A percentile compares a stretch with the other conserved stretches of the same genome.
Evolutionary conservation across 2,888 invertebrate species (phyloP).

Genomic region (Argyresthia albistria): DNA sequence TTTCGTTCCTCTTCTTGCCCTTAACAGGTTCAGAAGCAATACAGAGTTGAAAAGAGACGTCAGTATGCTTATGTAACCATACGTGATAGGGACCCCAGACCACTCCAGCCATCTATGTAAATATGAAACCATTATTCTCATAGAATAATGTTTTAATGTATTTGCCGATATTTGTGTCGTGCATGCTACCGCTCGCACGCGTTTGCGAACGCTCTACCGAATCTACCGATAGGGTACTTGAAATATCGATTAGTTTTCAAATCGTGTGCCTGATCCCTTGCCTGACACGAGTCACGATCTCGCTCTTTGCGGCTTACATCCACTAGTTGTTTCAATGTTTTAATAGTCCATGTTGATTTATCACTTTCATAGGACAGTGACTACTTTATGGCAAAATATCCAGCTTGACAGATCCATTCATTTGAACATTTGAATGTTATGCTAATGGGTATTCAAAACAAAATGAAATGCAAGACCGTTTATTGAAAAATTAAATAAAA

Average conservation of each 20-base stretch:
- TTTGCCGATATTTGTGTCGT: constrained; percentile 36
- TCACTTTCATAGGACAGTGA: too few species aligned
- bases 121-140: constrained; percentile 49
- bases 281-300: constrained; percentile 25
- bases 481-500: constrained; percentile 18
- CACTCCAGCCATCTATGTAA: constrained; percentile 45
- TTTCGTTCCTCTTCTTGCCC: constrained; percentile 29
- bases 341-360: too few species aligned
- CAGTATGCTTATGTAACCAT: constrained; percentile 19
- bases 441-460: background rate
- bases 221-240: constrained; percentile 19
- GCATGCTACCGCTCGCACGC: constrained; percentile 24
- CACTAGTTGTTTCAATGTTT: too few species aligned
- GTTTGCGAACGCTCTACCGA: constrained; percentile 16
- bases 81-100: constrained; percentile 24
- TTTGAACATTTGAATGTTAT: too few species aligned
- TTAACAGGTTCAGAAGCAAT: constrained; percentile 14
- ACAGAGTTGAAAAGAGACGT: constrained; percentile 35
- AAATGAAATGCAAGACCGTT: background rate
- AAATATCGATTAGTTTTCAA: constrained; percentile 41
- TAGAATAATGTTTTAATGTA: constrained; percentile 41
- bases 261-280: constrained; percentile 34
- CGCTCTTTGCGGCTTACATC: constrained; percentile 19
- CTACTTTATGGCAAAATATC: too few species aligned
- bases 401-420: too few species aligned